Conservation (phyloP, 2,113 vertebrate species). For the Orcinus orca region DNA sequence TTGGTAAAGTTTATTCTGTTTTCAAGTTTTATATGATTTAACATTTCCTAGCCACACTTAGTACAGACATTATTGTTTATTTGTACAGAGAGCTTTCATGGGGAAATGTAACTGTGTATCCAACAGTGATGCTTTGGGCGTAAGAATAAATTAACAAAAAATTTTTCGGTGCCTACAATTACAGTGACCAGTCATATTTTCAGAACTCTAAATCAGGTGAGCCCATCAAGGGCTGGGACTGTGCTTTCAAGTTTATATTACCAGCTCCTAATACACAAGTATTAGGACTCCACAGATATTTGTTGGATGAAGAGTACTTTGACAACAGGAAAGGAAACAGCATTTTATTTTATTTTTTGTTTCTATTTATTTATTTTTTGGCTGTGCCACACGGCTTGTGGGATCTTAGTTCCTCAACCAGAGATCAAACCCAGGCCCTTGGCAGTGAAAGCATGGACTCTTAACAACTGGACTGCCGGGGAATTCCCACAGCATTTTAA, state of each 20-base stretch:
- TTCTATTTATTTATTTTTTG: background rate
- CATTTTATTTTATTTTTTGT: background rate
- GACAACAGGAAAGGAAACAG: background rate
- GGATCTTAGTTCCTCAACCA: background rate
- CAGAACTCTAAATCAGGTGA: slow-evolving; percentile 6
- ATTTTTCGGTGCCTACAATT: background rate
- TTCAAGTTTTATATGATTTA: slow-evolving; percentile 32
- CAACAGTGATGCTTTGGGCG: background rate
- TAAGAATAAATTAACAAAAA: background rate
- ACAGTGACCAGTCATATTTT: background rate
- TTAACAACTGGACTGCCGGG: background rate
- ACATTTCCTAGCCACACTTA: background rate
- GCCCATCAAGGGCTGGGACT: background rate
- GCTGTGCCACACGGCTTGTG: background rate
- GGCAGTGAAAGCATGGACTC: background rate
- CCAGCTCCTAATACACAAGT: background rate
- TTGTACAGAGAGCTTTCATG: background rate
- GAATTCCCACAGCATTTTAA: background rate
- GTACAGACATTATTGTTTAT: background rate
- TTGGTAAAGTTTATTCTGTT: background rate
- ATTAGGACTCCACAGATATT: background rate
- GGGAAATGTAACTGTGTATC: background rate
- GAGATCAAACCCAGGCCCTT: background rate
- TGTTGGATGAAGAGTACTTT: background rate
- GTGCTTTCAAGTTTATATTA: background rate